Base-by-base conservation (phyloP, 2,113 vertebrate species). In the Alces alces region DNA sequence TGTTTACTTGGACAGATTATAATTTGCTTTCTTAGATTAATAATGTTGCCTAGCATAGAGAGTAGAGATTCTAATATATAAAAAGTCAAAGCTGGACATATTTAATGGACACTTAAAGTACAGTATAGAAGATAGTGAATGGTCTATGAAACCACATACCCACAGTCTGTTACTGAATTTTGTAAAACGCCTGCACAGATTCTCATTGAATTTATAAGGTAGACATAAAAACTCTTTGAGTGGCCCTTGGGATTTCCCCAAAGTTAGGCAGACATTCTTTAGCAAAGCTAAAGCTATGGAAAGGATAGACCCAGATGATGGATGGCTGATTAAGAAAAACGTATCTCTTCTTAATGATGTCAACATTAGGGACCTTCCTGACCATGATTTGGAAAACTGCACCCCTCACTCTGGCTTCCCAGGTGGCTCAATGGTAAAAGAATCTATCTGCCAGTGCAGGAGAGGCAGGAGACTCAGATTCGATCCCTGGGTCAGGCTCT, bases 11-110 rank as follows among this genome's bases (percentile, higher is more conserved):
- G 83, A 33, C 79, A 92, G 23, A 28, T 30, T 92, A n/a, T 89
- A 89, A 95, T 86, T 92, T 88, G n/a, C 17, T 93, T 79, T 70
- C 55, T 96, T 89, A 83, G 25, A 89, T 91, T 93, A 96, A 96
- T 79, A 93, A 43, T 86, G 1, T 36, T 93, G 43, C 13, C 4
- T 61, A 86, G 23, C 10, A 39, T 39, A 73, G 36, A 70, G 5
- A 89, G 55, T 87, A 39, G 83, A 66, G 10, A 79, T 45, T 95
- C 45, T 83, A 83, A 50, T 10, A 54, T 45, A 64, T 21, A 76
- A 85, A 88, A 95, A 50, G 27, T 64, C 28, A 88, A 80, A 76
- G 13, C 9, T 83, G 60, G 55, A 50, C 60, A n/a, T 39, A 43
- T 30, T 91, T 95, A 83, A 50, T 47, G 64, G 25, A 61, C 27